phyloP scores from a whole-genome alignment of 2,113 vertebrate species.

The Melanerpes formicivorus region DNA sequence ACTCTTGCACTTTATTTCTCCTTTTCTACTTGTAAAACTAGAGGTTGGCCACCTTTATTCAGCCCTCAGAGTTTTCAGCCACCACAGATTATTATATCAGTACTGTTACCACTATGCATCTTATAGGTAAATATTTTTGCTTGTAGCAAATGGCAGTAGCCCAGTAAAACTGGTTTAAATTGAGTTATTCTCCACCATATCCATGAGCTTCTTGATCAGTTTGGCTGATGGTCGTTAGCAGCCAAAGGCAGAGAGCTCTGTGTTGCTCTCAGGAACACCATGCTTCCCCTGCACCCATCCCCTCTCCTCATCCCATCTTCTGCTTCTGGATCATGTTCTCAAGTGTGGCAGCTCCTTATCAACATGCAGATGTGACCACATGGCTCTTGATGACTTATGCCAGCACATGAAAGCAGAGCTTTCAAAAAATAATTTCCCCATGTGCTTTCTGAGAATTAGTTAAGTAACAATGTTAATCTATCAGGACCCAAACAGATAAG shows the following conservation, averaged over 20 bases:
- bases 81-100: neutral
- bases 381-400: neutral
- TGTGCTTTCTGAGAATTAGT: neutral
- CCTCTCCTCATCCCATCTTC: neutral
- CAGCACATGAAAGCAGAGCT: neutral
- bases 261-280: neutral
- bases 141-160: neutral
- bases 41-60: neutral
- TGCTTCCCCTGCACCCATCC: rapidly evolving
- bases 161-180: neutral
- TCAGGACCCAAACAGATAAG: conserved; percentile 11
- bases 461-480: neutral
- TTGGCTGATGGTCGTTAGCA: neutral
- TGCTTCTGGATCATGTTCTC: neutral
- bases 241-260: rapidly evolving
- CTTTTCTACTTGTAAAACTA: neutral
- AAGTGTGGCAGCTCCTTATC: rapidly evolving
- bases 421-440: neutral
- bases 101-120: neutral
- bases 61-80: neutral
- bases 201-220: neutral
- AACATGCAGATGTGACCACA: neutral
- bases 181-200: neutral
- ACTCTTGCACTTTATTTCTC: neutral
- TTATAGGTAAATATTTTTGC: neutral